A percentile compares a stretch with the other conserved stretches of the same genome.
Conservation (phyloP, 2,797 vertebrate species). For the Cygnus olor region DNA sequence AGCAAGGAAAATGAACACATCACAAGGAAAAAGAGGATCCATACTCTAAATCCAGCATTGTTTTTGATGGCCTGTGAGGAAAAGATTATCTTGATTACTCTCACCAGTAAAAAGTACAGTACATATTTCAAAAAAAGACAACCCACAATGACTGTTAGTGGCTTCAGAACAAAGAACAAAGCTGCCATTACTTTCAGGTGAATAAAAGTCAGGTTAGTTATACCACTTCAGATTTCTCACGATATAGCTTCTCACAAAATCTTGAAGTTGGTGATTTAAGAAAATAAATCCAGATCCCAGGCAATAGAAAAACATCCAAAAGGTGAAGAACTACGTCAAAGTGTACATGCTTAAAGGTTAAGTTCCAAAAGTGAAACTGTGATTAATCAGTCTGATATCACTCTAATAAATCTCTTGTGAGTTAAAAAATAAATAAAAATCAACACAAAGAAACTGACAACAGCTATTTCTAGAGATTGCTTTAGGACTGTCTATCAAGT, state of each 20-base stretch:
- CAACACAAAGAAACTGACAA: neutral
- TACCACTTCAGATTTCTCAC: neutral
- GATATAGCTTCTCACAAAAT: neutral
- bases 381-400: neutral
- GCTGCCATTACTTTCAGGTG: neutral
- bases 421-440: neutral
- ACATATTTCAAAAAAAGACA: neutral
- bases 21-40: constrained; percentile 98
- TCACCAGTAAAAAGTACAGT: neutral
- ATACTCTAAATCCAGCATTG: constrained; percentile 97
- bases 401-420: neutral
- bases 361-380: neutral
- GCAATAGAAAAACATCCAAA: neutral
- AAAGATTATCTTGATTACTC: neutral
- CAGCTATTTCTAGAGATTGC: neutral
- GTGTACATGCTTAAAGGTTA: accelerated
- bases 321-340: neutral
- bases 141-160: neutral
- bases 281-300: neutral
- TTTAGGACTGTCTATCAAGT: neutral
- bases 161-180: neutral
- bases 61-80: constrained; percentile 93
- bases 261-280: neutral
- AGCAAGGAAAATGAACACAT: constrained; percentile 99
- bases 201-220: neutral